phyloP scores from a whole-genome alignment of 2,888 invertebrate genomes.

The Mesorhabditis belari region DNA sequence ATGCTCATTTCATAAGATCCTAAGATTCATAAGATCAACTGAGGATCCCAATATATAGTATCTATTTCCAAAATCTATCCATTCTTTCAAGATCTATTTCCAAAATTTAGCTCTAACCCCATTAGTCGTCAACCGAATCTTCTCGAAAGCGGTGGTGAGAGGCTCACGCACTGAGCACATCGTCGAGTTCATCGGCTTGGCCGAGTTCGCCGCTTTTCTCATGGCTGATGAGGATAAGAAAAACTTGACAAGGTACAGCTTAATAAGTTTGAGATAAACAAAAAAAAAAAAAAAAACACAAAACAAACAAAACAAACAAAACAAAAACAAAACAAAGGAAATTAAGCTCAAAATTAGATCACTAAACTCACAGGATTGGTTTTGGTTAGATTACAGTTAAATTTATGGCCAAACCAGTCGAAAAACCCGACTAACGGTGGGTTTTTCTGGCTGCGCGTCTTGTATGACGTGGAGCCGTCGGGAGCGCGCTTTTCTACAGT shows the following conservation, averaged over 20 bases:
- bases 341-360: not conserved
- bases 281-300: not conserved
- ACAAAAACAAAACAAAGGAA: not conserved
- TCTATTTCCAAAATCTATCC: no score
- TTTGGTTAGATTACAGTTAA: no score
- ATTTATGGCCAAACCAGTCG: no score
- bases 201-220: constrained; percentile 98
- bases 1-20: no score
- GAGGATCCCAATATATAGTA: no score
- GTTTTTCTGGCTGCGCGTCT: no score
- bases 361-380: no score
- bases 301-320: not conserved
- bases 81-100: not conserved
- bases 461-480: no score
- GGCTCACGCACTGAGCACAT: constrained; percentile 6
- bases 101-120: constrained; percentile 77
- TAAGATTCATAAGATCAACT: no score
- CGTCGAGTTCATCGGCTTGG: constrained; percentile 74
- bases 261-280: not conserved
- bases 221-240: constrained; percentile 97
- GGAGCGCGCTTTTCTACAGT: no score
- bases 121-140: constrained; percentile 90
- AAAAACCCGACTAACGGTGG: no score
- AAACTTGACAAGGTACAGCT: constrained; percentile 68
- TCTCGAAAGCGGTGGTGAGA: constrained; percentile 77